Conservation (phyloP, 2,797 vertebrate genomes). For the Rhinogobio ventralis region DNA sequence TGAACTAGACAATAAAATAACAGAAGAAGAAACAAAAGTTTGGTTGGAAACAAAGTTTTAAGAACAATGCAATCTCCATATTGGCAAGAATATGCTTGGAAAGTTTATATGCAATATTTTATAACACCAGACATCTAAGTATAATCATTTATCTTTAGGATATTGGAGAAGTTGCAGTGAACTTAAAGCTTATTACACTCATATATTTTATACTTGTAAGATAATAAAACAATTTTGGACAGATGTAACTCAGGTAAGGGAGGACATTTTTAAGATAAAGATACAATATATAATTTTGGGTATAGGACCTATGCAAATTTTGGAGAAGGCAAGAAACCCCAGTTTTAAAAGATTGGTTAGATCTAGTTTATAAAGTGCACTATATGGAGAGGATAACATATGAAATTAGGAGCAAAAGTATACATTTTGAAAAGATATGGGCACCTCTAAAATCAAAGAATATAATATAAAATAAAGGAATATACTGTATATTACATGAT, state of each 20-base stretch:
- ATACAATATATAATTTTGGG: neutral
- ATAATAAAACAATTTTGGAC: neutral
- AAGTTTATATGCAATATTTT: neutral
- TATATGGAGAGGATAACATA: too few relatives aligned
- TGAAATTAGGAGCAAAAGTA: too few relatives aligned
- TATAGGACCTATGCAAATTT: neutral
- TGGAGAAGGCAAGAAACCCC: too few relatives aligned
- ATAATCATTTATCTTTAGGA: neutral
- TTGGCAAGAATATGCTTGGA: neutral
- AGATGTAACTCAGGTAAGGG: neutral
- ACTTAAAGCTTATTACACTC: neutral
- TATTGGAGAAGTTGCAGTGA: neutral
- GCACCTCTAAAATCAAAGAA: too few relatives aligned
- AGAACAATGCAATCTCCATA: neutral
- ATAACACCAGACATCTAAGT: neutral
- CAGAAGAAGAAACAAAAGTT: neutral
- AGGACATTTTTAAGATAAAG: neutral
- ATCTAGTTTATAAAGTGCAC: too few relatives aligned
- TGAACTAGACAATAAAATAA: neutral
- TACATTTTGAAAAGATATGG: too few relatives aligned
- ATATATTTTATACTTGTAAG: neutral
- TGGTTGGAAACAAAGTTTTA: neutral
- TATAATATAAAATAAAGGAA: too few relatives aligned
- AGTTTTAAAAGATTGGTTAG: too few relatives aligned
- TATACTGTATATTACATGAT: too few relatives aligned